Percentiles rank a stretch among this genome's conserved stretches.
These are phyloP conservation scores for Melospiza melodia DNA, from an alignment of 2,113 vertebrate genomes.

Conservation along the genomic window DNA sequence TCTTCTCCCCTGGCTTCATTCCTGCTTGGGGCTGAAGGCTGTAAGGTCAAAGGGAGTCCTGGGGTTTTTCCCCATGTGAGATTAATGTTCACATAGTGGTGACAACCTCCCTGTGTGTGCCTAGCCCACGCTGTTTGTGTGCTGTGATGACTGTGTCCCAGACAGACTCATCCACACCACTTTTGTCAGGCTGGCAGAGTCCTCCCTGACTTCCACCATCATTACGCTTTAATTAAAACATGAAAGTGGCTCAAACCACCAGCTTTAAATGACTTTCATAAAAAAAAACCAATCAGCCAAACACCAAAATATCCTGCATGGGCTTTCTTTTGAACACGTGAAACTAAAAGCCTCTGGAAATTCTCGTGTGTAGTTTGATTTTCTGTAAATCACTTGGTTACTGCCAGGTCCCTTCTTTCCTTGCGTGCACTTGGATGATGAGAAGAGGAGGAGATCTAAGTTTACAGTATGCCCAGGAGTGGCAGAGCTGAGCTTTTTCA, in stretches of 20 bases:
- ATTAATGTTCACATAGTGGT: not conserved
- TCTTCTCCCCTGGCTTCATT: not conserved
- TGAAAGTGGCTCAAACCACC: not conserved
- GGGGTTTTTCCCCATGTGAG: not conserved
- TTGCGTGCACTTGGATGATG: not conserved
- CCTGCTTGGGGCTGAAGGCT: not conserved
- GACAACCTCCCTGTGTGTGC: not conserved
- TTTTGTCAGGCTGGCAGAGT: not conserved
- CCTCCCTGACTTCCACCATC: not conserved
- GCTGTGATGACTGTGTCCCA: not conserved
- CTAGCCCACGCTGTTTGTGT: accelerated
- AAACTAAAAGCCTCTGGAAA: not conserved
- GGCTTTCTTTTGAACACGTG: not conserved
- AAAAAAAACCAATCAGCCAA: not conserved
- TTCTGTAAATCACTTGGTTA: not conserved
- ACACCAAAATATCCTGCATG: not conserved
- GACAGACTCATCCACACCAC: not conserved
- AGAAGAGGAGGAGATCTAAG: not conserved
- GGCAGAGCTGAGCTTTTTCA: not conserved
- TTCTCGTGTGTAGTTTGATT: not conserved
- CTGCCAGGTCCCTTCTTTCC: not conserved
- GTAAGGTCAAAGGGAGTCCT: not conserved
- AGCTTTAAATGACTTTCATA: not conserved
- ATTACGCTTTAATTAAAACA: conserved; percentile 1
- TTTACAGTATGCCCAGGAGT: not conserved